Base-by-base conservation (phyloP, 2,888 invertebrate genomes). In the Diachrysia chrysitis region DNA sequence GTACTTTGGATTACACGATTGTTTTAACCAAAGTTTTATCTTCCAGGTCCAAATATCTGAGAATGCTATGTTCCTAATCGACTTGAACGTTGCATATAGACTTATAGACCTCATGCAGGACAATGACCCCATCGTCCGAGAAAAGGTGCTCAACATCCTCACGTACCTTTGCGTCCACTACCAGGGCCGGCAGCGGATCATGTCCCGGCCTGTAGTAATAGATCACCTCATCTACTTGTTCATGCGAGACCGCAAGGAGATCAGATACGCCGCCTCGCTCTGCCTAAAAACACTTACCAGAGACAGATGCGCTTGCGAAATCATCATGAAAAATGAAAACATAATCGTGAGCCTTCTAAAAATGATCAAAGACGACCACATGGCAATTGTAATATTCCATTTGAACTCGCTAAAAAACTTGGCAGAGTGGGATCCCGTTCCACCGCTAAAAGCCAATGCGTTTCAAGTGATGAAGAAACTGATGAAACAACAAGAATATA, bases 41-140 rank as follows among this genome's bases (percentile, higher is more conserved):
- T 57, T 37, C 35, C 86, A 95, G 95, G 90, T 94, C 10, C 90
- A 92, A 85, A 92, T 92, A 83, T 85, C 94, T 62, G 94, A 95
- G 78, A 89, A 83, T 72, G 92, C 94, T 0, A 81, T 90, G 68
- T 92, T 90, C 68, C 86, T 95, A 1, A 88, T 95, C 53, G 80
- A 91, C 1, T 76, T 90, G 1, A 87, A 93, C 64, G 78, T 94
- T 0, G 90, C 91, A 0, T 91, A 92, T 70, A 90, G 95, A 1
- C 84, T 95, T 2, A 87, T 92, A 19, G 92, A 94, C 54, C 78
- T 95, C 25, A 92, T 94, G 88, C 72, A 78, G 21, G 77, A 89
- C 57, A 79, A 81, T 0, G 84, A 94, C 29, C 92, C 94, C 0
- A 83, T 94, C 14, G 82, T 93, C 35, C 85, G 92, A 4, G 95